phyloP scores from a whole-genome alignment of 2,888 invertebrate species.

The Rhingia campestris region DNA sequence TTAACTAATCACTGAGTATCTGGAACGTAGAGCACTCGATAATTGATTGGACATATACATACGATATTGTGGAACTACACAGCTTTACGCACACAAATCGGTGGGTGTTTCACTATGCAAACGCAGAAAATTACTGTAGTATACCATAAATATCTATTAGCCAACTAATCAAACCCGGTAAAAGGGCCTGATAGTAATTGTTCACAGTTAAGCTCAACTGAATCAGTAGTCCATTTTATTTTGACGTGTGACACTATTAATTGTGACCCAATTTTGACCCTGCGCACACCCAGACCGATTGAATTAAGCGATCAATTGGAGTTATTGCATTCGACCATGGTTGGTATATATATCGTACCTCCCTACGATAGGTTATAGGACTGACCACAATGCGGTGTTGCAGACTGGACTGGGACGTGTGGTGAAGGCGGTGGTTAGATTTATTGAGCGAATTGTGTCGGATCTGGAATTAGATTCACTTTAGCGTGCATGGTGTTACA shows the following conservation, averaged over 20 bases:
- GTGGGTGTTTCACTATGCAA: no score
- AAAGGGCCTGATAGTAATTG: slow-evolving; percentile 10
- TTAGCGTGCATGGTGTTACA: not conserved
- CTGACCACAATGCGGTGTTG: slow-evolving; percentile 45
- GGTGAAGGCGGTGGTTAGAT: slow-evolving; percentile 59
- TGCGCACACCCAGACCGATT: slow-evolving; percentile 28
- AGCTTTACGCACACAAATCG: no score
- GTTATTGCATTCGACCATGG: slow-evolving; percentile 58
- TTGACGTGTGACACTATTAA: slow-evolving; percentile 53
- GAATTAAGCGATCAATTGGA: slow-evolving; percentile 55
- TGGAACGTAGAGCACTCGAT: slow-evolving; percentile 22
- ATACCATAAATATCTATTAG: no score
- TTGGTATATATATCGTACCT: not conserved
- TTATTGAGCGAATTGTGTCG: slow-evolving; percentile 52
- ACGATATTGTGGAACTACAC: not conserved
- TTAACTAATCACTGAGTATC: slow-evolving; percentile 49
- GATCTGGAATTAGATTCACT: slow-evolving; percentile 11
- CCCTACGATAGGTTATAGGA: not conserved
- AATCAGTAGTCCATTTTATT: slow-evolving; percentile 37
- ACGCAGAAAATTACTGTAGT: no score
- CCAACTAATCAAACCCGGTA: no score
- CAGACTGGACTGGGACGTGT: slow-evolving; percentile 19
- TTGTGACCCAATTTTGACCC: slow-evolving; percentile 59
- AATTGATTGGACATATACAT: slow-evolving; percentile 7
- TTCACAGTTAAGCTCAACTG: slow-evolving; percentile 7